Conservation (phyloP, 1,140 invertebrate genomes). For the Drosophila virilis region DNA sequence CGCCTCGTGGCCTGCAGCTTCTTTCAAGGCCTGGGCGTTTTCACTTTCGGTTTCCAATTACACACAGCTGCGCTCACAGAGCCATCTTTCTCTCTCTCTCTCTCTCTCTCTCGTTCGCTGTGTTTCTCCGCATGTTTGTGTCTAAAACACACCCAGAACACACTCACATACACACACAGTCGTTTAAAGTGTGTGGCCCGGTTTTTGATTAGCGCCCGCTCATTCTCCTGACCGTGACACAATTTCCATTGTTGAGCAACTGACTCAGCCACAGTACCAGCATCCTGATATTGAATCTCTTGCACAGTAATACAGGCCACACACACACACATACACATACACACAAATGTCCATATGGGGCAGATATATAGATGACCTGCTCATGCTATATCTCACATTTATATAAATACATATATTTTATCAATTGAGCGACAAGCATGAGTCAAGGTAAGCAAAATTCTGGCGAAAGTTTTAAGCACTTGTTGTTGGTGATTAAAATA, state of each 20-base stretch:
- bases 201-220: conserved; percentile 49
- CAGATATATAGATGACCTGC: too few relatives aligned
- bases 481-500: conserved; percentile 46
- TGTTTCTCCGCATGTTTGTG: conserved; percentile 2
- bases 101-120: conserved; percentile 21
- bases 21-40: conserved; percentile 75
- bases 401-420: conserved; percentile 23
- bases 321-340: conserved; percentile 4
- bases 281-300: conserved; percentile 26
- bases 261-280: conserved; percentile 29
- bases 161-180: conserved; percentile 16
- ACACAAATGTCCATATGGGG: neutral
- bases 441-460: conserved; percentile 25
- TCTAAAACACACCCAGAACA: conserved; percentile 17
- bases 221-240: conserved; percentile 79
- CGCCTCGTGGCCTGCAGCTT: conserved; percentile 34
- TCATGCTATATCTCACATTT: conserved; percentile 12
- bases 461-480: conserved; percentile 3
- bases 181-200: conserved; percentile 57
- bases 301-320: conserved; percentile 14
- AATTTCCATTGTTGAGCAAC: conserved; percentile 68
- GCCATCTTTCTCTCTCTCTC: conserved; percentile 2
- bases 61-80: conserved; percentile 40
- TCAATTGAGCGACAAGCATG: conserved; percentile 32
- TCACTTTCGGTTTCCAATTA: conserved; percentile 80